Evolutionary conservation across 2,888 invertebrate species (phyloP).

Genomic region (Heteropelma amictum): DNA sequence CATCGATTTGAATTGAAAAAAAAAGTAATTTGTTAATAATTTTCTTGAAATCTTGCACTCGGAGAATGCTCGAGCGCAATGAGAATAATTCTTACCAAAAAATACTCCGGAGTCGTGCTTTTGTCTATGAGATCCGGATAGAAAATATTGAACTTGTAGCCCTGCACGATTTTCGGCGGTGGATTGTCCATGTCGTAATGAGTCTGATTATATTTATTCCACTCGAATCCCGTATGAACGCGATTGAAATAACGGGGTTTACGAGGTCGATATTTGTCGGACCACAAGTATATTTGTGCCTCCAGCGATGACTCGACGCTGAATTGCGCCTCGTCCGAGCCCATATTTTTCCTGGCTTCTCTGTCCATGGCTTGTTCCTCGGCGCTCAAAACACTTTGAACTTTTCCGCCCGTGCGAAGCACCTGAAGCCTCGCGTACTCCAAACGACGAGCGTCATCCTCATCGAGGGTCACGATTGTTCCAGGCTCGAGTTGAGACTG

Average conservation of each 20-base stretch:
- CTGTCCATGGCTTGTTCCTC: slow-evolving; percentile 84
- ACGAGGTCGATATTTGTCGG: slow-evolving; percentile 97
- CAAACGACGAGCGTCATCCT: slow-evolving; percentile 87
- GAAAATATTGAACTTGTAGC: slow-evolving; percentile 99
- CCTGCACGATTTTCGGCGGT: slow-evolving; percentile 99
- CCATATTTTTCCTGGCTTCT: slow-evolving; percentile 91
- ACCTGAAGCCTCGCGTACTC: slow-evolving; percentile 86
- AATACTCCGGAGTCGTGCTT: slow-evolving; percentile 94
- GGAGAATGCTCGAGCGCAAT: neutral
- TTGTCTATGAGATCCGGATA: slow-evolving; percentile 99
- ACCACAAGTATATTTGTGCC: slow-evolving; percentile 94
- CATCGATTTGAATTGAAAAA: neutral
- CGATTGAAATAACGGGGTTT: slow-evolving; percentile 99
- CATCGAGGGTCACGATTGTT: slow-evolving; percentile 87
- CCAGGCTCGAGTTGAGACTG: slow-evolving; percentile 85
- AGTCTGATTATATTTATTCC: slow-evolving; percentile 99
- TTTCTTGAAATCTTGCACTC: no score
- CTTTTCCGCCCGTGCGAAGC: slow-evolving; percentile 81
- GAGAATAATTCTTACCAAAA: slow-evolving; percentile 81
- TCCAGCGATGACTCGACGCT: slow-evolving; percentile 93
- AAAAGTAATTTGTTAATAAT: no score
- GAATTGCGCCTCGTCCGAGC: slow-evolving; percentile 92
- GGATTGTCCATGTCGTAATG: slow-evolving; percentile 99
- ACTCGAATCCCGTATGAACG: slow-evolving; percentile 98
- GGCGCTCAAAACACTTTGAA: slow-evolving; percentile 80